These are phyloP conservation scores for Drosophila pseudoananassae DNA, from an alignment of 1,140 invertebrate species.

Conservation along the genomic window DNA sequence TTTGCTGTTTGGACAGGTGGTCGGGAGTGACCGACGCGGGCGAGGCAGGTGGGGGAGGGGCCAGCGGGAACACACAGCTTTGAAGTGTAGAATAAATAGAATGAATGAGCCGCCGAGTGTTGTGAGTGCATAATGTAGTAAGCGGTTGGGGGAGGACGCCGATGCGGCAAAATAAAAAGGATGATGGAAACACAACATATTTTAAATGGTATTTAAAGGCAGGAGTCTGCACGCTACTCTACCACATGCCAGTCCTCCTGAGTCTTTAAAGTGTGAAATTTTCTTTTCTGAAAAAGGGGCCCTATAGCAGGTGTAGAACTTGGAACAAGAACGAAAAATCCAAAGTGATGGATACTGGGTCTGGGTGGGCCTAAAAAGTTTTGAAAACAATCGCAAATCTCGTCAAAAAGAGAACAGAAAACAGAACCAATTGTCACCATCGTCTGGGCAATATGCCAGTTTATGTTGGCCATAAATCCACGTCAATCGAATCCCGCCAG, in stretches of 20 bases:
- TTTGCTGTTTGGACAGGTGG: constrained; percentile 71
- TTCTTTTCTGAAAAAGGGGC: too few species aligned
- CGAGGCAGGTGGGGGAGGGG: constrained; percentile 5
- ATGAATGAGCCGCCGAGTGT: constrained; percentile 76
- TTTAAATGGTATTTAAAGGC: constrained; percentile 53
- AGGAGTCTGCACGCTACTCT: not conserved
- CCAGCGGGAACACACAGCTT: constrained; percentile 58
- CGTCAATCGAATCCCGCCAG: constrained; percentile 59
- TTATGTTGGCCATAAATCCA: constrained; percentile 66
- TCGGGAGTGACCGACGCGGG: constrained; percentile 1
- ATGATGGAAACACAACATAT: constrained; percentile 17
- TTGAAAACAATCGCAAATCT: constrained; percentile 42
- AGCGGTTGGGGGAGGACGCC: constrained; percentile 12
- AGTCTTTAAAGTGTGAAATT: too few species aligned
- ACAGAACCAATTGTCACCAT: constrained; percentile 40
- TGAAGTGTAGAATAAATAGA: constrained; percentile 80
- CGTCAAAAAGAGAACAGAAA: constrained; percentile 23
- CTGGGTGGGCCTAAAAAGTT: constrained; percentile 16
- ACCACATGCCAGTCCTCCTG: too few species aligned
- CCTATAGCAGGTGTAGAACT: not conserved
- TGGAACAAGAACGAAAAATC: not conserved
- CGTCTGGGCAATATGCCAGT: constrained; percentile 55
- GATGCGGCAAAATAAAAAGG: constrained; percentile 2
- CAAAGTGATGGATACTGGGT: constrained; percentile 26
- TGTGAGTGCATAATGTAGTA: constrained; percentile 74